phyloP scores from a whole-genome alignment of 2,113 vertebrate species.

The Centropus unirufus region DNA sequence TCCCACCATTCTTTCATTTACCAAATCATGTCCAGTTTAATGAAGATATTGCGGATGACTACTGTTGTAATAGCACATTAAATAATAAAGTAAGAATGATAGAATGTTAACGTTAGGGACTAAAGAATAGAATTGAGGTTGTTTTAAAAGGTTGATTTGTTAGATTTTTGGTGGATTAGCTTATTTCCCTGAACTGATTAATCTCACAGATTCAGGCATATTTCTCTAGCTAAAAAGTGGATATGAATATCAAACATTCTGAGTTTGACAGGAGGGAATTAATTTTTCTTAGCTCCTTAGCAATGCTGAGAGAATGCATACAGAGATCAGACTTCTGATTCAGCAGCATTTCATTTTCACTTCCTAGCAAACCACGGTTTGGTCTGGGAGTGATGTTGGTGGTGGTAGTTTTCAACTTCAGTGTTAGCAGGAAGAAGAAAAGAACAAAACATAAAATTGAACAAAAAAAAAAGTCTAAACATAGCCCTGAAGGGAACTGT shows the following conservation, averaged over 20 bases:
- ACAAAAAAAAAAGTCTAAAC: neutral
- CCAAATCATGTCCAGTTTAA: neutral
- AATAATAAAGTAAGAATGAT: neutral
- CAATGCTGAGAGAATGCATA: neutral
- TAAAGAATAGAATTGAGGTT: neutral
- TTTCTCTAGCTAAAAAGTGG: neutral
- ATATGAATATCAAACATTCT: neutral
- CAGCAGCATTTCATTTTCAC: slow-evolving; percentile 12
- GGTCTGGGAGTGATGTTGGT: neutral
- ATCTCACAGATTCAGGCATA: neutral
- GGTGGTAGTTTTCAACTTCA: neutral
- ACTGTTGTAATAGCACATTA: neutral
- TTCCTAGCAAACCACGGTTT: neutral
- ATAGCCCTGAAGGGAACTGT: neutral
- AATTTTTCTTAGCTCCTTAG: neutral
- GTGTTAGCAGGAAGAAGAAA: neutral
- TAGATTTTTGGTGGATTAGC: neutral
- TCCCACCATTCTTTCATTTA: neutral
- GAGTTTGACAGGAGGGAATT: neutral
- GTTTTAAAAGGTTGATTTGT: neutral
- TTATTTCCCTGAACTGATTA: neutral
- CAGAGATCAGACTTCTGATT: slow-evolving; percentile 3
- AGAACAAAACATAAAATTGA: neutral
- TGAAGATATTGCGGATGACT: neutral
- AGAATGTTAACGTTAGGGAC: neutral